Evolutionary conservation across 2,888 invertebrate genomes (phyloP), one percentile per base, ranked within the genome.

Genomic region (Dynastes maya): DNA sequence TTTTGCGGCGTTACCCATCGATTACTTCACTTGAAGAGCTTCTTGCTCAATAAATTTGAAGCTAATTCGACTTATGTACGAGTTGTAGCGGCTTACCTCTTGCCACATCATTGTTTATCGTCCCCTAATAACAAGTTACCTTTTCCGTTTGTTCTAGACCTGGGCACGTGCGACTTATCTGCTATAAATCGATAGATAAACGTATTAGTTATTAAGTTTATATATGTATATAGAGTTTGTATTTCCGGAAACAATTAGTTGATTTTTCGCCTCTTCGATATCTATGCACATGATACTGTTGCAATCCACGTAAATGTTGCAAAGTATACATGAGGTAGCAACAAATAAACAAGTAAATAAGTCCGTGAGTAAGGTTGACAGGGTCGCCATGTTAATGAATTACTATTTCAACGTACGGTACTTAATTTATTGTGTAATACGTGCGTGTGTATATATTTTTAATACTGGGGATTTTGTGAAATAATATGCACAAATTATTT

Each of bases 211-310:
- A 71, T 37, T 58, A 55, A 37, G 32, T 45, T 45, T 45, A 11
- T 45, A 8, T 37, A 22, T 37, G 37, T 37, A 3, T 40, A 45
- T 45, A 32, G 45, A 8, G 37, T 11, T 32, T 29, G 53, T 32
- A 71, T 71, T 71, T 71, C 71, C 71, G 71, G 71, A 71, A 71
- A 71, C 71, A 55, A 71, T 32, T 55, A n/a, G n/a, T 8, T 32
- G 29, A n/a, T 55, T 71, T 55, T 71, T 37, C 8, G 9, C 22
- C 16, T n/a, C 2, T 45, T 45, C 45, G 8, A 45, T 45, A 45
- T 45, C 45, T 8, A 45, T 11, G 45, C 45, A 45, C 11, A 45
- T 8, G 45, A 2, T 11, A 8, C 45, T 45, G 45, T 45, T 45
- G 45, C 45, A 45, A 45, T 45, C 9, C 11, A 11, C 45, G 45